These are phyloP conservation scores for Corythaeola cristata DNA, from an alignment of 2,113 vertebrate species.

Conservation along the genomic window DNA sequence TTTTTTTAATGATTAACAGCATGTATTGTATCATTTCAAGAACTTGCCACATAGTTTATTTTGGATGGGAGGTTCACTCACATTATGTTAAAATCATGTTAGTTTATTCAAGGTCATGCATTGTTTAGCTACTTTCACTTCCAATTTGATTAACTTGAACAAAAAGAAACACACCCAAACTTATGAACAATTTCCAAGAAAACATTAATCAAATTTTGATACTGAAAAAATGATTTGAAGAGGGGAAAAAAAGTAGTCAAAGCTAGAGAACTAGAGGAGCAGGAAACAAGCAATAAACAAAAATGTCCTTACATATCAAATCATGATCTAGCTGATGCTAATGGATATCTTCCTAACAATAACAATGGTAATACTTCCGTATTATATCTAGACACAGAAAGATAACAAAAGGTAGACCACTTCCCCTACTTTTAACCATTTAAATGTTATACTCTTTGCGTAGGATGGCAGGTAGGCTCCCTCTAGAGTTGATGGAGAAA, in stretches of 20 bases:
- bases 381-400: not conserved
- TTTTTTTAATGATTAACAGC: conserved; percentile 4
- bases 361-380: not conserved
- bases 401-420: not conserved
- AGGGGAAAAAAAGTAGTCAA: not conserved
- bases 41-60: conserved; percentile 19
- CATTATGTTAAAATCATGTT: conserved; percentile 26
- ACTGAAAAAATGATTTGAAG: not conserved
- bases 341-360: not conserved
- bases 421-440: not conserved
- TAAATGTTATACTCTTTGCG: not conserved
- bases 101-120: conserved; percentile 46
- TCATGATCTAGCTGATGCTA: not conserved
- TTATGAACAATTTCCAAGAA: conserved; percentile 24
- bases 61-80: not conserved
- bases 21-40: not conserved
- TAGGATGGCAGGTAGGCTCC: not conserved
- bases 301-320: not conserved
- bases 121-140: conserved; percentile 59
- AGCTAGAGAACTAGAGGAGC: not conserved
- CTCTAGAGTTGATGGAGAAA: not conserved
- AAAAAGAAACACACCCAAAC: conserved; percentile 43
- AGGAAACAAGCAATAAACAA: not conserved
- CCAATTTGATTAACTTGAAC: conserved; percentile 24
- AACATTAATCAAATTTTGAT: not conserved